Evolutionary conservation across 2,888 invertebrate species (phyloP), one percentile per base, ranked within the genome.

Genomic region (Lamellibrachia columna): DNA sequence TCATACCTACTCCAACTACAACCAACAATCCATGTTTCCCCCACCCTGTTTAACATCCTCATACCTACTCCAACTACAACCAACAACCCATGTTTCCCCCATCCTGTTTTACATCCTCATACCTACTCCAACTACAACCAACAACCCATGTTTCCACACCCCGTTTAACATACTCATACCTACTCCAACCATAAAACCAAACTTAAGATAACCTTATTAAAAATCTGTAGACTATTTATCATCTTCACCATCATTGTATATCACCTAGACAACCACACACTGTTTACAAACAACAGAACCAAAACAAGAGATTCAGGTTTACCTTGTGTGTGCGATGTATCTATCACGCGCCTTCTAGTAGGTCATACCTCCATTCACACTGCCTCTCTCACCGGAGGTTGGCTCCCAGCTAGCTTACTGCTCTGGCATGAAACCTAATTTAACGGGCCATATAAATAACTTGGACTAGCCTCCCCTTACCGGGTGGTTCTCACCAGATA

Each of bases 391-490:
- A 15, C 75, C 75, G 22, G 22, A 22, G 75, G 75, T 22, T 4
- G 4, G 15, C 75, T 75, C 75, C 75, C 75, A 75, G 15, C 15
- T 6, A 75, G 75, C n/a, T n/a, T 75, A 15, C 75, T 22, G 2
- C 75, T 6, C 75, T 75, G 22, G 15, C 75, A 75, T 6, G 6
- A 15, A 60, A 75, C 75, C 75, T 3, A 75, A 75, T 22, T 75
- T 75, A 75, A 75, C 75, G 22, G 75, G 75, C 75, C 75, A 75
- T 75, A 75, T 75, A 75, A 75, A 75, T 75, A 75, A 75, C 75
- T 75, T 22, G 75, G 75, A 22, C 11, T 75, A 75, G 75, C 15
- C 75, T 60, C 60, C 15, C 4, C 75, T 22, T 22, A 15, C 75
- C 75, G 1, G 75, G 22, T 22, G 75, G 15, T 75, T n/a, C n/a